These are phyloP conservation scores for Clepsis dumicolana DNA, from an alignment of 2,888 invertebrate genomes.

Conservation along the genomic window DNA sequence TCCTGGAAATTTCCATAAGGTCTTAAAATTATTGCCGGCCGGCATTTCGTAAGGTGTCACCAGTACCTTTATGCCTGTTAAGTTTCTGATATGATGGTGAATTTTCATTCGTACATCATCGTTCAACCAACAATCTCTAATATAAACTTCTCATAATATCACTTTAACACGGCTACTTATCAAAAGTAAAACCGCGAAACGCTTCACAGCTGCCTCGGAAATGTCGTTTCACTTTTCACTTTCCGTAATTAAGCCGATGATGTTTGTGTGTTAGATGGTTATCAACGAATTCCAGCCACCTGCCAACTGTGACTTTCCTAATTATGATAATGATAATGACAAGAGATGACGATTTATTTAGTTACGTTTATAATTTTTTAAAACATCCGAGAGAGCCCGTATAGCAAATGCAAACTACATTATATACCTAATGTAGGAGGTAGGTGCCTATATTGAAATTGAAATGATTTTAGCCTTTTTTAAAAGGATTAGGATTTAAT, in stretches of 20 bases:
- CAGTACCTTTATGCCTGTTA: too few relatives aligned
- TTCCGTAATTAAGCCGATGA: conserved; percentile 51
- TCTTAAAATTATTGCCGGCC: too few relatives aligned
- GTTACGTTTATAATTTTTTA: not conserved
- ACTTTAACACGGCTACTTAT: conserved; percentile 4
- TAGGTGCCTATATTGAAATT: too few relatives aligned
- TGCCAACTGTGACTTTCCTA: not conserved
- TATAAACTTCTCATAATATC: not conserved
- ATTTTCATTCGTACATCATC: too few relatives aligned
- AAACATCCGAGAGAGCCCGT: not conserved
- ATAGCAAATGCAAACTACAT: too few relatives aligned
- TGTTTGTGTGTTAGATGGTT: conserved; percentile 46
- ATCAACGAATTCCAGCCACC: conserved; percentile 32
- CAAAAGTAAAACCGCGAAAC: conserved; percentile 42
- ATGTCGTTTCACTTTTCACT: conserved; percentile 52
- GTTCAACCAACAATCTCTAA: too few relatives aligned
- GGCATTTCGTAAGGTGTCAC: too few relatives aligned
- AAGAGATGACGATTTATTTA: not conserved
- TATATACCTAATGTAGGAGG: too few relatives aligned
- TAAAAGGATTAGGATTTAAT: too few relatives aligned
- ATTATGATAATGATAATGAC: conserved; percentile 6
- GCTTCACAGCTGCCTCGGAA: conserved; percentile 38
- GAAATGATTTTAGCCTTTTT: too few relatives aligned
- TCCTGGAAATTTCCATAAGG: too few relatives aligned
- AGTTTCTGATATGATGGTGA: too few relatives aligned